These are phyloP conservation scores for Leptopterna dolabrata DNA, from an alignment of 2,888 invertebrate species.

Conservation along the genomic window DNA sequence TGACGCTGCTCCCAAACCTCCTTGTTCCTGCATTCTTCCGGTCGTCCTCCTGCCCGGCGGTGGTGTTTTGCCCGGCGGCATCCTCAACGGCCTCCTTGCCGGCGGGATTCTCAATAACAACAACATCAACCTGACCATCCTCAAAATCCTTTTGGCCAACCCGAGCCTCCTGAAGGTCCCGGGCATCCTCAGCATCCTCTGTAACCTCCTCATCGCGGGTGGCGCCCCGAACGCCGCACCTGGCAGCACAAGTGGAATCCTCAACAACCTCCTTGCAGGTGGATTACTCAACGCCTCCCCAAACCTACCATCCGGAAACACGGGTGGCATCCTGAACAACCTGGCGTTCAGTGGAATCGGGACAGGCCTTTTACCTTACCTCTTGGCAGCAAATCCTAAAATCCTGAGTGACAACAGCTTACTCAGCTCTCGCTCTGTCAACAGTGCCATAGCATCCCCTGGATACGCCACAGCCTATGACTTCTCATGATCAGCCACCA, in stretches of 20 bases:
- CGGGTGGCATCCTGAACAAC: not conserved
- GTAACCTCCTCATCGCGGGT: not conserved
- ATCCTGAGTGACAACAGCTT: not conserved
- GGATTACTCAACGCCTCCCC: not conserved
- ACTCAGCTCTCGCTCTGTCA: not conserved
- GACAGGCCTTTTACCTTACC: not conserved
- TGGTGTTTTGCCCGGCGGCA: not conserved
- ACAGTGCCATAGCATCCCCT: no score
- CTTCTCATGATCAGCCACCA: no score
- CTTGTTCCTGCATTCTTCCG: conserved; percentile 39
- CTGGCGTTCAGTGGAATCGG: not conserved
- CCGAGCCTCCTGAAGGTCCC: not conserved
- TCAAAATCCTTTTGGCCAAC: not conserved
- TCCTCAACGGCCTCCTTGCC: not conserved
- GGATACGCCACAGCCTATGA: not conserved
- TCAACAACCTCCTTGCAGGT: not conserved
- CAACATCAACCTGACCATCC: not conserved
- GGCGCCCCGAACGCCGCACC: not conserved
- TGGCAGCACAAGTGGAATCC: not conserved
- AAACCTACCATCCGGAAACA: not conserved
- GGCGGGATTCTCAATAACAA: conserved; percentile 1
- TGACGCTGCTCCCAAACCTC: not conserved
- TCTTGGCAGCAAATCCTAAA: not conserved
- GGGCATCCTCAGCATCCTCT: not conserved
- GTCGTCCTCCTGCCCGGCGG: not conserved